A percentile compares a stretch with the other conserved stretches of the same genome.
phyloP scores from a whole-genome alignment of 2,888 invertebrate genomes.

The Lingula anatina region DNA sequence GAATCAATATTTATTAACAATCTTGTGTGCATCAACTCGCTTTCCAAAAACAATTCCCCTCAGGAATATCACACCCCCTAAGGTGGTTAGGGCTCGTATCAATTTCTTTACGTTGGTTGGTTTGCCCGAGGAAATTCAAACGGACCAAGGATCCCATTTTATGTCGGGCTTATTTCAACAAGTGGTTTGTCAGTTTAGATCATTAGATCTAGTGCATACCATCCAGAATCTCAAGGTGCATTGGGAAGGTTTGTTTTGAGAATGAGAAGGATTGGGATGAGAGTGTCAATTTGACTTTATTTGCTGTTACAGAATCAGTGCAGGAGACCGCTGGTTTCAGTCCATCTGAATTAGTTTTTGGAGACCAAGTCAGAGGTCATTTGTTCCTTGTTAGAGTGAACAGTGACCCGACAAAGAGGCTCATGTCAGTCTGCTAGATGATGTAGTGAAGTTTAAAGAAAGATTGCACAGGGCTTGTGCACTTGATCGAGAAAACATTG shows the following conservation, averaged over 20 bases:
- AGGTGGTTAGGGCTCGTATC: conserved; percentile 12
- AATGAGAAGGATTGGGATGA: conserved; percentile 10
- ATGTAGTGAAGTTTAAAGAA: too few species aligned
- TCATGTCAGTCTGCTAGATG: too few species aligned
- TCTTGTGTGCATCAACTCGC: conserved; percentile 11
- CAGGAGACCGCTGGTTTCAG: too few species aligned
- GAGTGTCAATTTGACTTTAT: conserved; percentile 8
- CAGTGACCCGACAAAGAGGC: too few species aligned
- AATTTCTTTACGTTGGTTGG: conserved; percentile 16
- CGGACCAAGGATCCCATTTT: conserved; percentile 17
- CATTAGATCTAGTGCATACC: conserved; percentile 5
- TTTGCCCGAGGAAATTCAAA: conserved; percentile 14
- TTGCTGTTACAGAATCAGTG: conserved; percentile 10
- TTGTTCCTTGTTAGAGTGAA: too few species aligned
- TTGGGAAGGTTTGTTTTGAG: conserved; percentile 10
- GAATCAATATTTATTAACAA: conserved; percentile 13
- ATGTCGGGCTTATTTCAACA: conserved; percentile 14
- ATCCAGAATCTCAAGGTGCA: conserved; percentile 5
- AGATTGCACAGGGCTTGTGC: too few species aligned
- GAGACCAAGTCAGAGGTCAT: too few species aligned
- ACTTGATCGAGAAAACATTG: too few species aligned
- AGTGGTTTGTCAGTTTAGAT: conserved; percentile 10
- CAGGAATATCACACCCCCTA: conserved; percentile 14
- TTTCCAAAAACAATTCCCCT: conserved; percentile 21
- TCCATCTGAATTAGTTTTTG: too few species aligned